Conservation (phyloP, 2,888 invertebrate genomes). For the Andrena trimmerana region DNA sequence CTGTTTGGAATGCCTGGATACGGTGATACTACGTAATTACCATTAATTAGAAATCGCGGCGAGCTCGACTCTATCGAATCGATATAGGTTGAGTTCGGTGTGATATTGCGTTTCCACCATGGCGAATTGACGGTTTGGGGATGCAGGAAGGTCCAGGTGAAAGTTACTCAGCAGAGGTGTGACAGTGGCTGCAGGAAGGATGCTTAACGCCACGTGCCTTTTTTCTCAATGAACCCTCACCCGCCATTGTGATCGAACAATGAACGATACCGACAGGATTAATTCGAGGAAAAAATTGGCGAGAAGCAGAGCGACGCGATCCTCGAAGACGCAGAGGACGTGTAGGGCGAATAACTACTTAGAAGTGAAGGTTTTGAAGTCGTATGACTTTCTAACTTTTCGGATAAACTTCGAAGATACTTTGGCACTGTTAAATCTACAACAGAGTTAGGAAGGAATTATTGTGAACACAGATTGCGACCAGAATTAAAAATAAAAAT, state of each 20-base stretch:
- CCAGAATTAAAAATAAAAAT: too few relatives aligned
- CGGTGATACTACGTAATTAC: neutral
- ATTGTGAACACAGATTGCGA: too few relatives aligned
- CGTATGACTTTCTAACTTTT: neutral
- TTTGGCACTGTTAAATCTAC: too few relatives aligned
- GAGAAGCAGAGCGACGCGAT: neutral
- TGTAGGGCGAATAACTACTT: neutral
- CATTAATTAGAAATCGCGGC: neutral
- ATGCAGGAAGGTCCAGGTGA: conserved; percentile 62
- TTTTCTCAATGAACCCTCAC: conserved; percentile 66
- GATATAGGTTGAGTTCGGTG: too few relatives aligned
- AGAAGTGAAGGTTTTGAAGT: neutral
- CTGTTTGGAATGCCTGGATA: neutral
- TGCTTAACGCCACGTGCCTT: conserved; percentile 62
- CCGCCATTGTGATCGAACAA: conserved; percentile 41
- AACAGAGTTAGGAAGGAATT: too few relatives aligned
- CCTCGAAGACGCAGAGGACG: neutral
- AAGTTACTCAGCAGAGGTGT: conserved; percentile 66
- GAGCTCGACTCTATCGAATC: neutral
- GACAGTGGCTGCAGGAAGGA: conserved; percentile 33
- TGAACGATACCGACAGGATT: conserved; percentile 23
- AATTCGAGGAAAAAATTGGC: neutral
- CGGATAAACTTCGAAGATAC: neutral
- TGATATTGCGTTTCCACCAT: neutral
- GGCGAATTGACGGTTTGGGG: neutral